A percentile compares a stretch with the other conserved stretches of the same genome.
These are phyloP conservation scores for Eupithecia exiguata DNA, from an alignment of 2,888 invertebrate species.

Conservation along the genomic window DNA sequence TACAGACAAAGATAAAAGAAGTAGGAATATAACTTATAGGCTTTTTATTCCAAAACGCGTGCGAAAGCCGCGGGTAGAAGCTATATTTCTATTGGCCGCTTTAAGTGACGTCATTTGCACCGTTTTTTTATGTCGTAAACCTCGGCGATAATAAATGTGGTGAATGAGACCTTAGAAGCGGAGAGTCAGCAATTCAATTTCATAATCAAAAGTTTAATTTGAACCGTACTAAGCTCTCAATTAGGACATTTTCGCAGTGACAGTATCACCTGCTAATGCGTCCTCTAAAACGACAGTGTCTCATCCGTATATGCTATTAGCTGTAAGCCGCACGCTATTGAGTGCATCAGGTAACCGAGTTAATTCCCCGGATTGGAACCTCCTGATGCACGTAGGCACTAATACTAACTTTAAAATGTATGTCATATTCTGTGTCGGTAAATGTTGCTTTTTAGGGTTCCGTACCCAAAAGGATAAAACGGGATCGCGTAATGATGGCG, in stretches of 20 bases:
- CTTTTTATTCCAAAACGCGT: too few species aligned
- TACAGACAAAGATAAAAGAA: too few species aligned
- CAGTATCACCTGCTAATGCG: slow-evolving; percentile 1
- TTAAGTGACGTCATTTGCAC: background rate
- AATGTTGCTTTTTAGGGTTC: too few species aligned
- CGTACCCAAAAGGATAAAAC: too few species aligned
- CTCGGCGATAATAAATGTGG: background rate
- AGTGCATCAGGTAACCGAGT: slow-evolving; percentile 63
- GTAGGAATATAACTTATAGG: too few species aligned
- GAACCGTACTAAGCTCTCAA: background rate
- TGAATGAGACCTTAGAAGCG: background rate
- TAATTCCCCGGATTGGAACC: slow-evolving; percentile 64
- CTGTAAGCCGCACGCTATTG: slow-evolving; percentile 50
- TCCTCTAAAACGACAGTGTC: background rate
- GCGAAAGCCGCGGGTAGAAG: too few species aligned
- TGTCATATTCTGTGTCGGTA: too few species aligned
- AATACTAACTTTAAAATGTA: too few species aligned
- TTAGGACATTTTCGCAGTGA: background rate
- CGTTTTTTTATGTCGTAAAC: background rate
- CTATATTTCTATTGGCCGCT: background rate
- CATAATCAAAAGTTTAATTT: background rate
- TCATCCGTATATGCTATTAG: slow-evolving; percentile 22
- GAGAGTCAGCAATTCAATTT: background rate
- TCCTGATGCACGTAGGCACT: slow-evolving; percentile 28
- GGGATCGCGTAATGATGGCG: too few species aligned